phyloP scores from a whole-genome alignment of 1,140 invertebrate species.

The Thaumatotibia leucotreta region DNA sequence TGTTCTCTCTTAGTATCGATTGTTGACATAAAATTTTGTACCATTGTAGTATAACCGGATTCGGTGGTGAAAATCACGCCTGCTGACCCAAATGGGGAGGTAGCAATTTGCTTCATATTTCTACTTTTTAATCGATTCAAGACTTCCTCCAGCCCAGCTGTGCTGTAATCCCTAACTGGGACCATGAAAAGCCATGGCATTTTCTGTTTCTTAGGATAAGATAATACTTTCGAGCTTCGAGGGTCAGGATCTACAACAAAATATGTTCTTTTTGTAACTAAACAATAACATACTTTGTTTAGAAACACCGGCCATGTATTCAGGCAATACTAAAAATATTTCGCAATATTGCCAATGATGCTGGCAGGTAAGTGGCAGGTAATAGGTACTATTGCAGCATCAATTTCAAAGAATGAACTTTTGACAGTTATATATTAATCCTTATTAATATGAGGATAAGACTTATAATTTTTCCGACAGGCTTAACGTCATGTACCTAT shows the following conservation, averaged over 20 bases:
- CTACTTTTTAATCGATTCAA: background rate
- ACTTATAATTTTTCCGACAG: no score
- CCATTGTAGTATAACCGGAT: background rate
- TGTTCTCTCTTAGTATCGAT: no score
- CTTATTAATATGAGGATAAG: no score
- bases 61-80: background rate
- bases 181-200: background rate
- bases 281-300: conserved; percentile 1
- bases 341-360: no score
- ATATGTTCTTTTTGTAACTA: background rate
- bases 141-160: background rate
- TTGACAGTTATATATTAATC: no score
- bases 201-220: background rate
- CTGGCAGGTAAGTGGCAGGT: no score
- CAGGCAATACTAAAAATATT: no score
- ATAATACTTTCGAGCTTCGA: background rate
- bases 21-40: no score
- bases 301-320: no score
- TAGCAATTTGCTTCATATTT: background rate
- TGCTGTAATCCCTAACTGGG: background rate
- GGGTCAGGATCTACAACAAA: background rate
- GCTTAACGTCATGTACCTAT: no score
- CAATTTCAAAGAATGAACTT: no score
- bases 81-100: background rate
- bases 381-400: no score